A percentile compares a stretch with the other conserved stretches of the same genome.
These are phyloP conservation scores for Gobio occitaniae DNA, from an alignment of 2,797 vertebrate species.

Conservation along the genomic window DNA sequence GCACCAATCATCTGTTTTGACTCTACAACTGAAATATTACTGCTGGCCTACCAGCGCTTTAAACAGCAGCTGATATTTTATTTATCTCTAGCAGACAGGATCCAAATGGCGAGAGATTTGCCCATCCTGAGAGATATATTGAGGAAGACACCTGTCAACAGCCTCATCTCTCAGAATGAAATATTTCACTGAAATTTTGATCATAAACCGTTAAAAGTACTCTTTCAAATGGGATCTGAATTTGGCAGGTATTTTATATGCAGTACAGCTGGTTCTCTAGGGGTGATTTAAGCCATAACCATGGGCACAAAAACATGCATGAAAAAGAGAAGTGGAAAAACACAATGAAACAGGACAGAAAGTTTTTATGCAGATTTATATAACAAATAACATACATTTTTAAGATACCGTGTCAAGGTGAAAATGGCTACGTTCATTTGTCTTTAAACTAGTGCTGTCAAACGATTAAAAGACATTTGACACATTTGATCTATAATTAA, in stretches of 20 bases:
- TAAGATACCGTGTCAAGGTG: background rate
- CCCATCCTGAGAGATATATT: slow-evolving; percentile 50
- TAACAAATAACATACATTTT: background rate
- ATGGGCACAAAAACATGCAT: slow-evolving; percentile 7
- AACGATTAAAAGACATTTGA: too few species aligned
- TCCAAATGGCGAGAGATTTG: slow-evolving; percentile 56
- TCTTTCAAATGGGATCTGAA: slow-evolving; percentile 26
- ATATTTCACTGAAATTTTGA: slow-evolving; percentile 42
- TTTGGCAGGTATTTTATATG: slow-evolving; percentile 32
- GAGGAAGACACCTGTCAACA: slow-evolving; percentile 62
- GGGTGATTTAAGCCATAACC: slow-evolving; percentile 27
- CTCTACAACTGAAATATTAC: slow-evolving; percentile 39
- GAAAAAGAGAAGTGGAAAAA: background rate
- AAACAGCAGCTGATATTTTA: slow-evolving; percentile 66
- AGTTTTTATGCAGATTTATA: slow-evolving; percentile 6
- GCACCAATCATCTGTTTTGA: slow-evolving; percentile 34
- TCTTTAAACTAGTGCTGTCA: background rate
- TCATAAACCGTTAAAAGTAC: slow-evolving; percentile 50
- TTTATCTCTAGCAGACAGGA: slow-evolving; percentile 61
- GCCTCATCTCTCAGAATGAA: slow-evolving; percentile 47
- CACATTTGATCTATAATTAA: too few species aligned
- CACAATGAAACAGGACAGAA: slow-evolving; percentile 7
- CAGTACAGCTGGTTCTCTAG: background rate
- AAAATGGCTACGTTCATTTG: background rate
- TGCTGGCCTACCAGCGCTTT: slow-evolving; percentile 54